These are phyloP conservation scores for Synergus gifuensis DNA, from an alignment of 2,888 invertebrate species.

Conservation along the genomic window DNA sequence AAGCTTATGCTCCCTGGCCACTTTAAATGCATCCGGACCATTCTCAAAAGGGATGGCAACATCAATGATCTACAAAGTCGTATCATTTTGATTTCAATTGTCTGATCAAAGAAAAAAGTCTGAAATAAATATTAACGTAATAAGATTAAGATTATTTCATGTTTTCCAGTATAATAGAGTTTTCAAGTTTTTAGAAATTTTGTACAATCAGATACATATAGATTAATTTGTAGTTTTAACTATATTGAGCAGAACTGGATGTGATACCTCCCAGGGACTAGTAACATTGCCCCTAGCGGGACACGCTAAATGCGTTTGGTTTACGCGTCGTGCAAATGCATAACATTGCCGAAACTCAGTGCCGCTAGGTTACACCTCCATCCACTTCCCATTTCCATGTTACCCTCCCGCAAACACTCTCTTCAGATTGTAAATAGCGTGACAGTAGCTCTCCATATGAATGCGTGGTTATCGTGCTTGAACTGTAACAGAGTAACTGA, in stretches of 20 bases:
- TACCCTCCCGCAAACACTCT: constrained; percentile 47
- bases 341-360: constrained; percentile 57
- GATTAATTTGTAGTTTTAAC: not conserved
- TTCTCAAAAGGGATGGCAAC: no score
- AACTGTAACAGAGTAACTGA: constrained; percentile 34
- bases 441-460: constrained; percentile 54
- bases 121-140: no score
- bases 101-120: no score
- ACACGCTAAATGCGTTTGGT: constrained; percentile 58
- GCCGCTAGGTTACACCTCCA: constrained; percentile 42
- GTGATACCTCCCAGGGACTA: constrained; percentile 19
- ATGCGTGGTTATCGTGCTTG: constrained; percentile 53
- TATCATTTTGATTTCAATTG: no score
- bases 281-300: constrained; percentile 40
- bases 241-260: constrained; percentile 8
- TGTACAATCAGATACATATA: not conserved
- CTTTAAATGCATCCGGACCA: no score
- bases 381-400: constrained; percentile 43
- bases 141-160: no score
- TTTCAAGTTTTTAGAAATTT: not conserved
- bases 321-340: constrained; percentile 57
- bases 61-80: no score
- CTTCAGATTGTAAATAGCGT: constrained; percentile 52
- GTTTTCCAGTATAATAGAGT: no score
- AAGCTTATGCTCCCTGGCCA: no score